Evolutionary conservation across 2,888 invertebrate genomes (phyloP), one percentile per base, ranked within the genome.

Genomic region (Protophormia terraenovae): DNA sequence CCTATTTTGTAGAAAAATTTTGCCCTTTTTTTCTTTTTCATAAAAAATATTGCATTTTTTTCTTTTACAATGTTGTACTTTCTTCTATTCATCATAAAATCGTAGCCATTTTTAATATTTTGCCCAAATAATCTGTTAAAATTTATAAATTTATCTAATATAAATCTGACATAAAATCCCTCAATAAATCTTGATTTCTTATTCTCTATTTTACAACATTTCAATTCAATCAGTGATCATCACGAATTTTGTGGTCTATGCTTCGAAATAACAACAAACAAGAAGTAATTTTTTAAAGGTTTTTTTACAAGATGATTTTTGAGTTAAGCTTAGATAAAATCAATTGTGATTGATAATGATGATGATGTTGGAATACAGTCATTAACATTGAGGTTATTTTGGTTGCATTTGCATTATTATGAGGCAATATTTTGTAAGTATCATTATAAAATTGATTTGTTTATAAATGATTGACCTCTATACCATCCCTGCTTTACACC

Each of bases 341-440:
- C 66, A 45, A 41, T 24, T 62, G 3, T 6, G 24, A 0, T n/a
- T 71, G 16, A 29, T 55, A 16, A 71, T 60, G 19, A 32, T 22
- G 32, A 60, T 60, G 16, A 32, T 58, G 58, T 27, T 27, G 19
- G 14, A 12, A 10, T 29, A 19, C 14, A 58, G 14, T 27, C 45
- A 58, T 69, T 55, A 58, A 27, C 67, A 60, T 27, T 69, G 47
- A 60, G 50, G 60, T 50, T 60, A 35, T 62, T 78, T 78, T 24
- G 60, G 35, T 69, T 60, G 55, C 77, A 77, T 67, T 45, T 69
- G 58, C 67, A 35, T 35, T 47, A 60, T 29, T 67, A 69, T 19
- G 8, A 14, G 14, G 41, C 41, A 64, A 27, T 41, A 64, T 41
- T 24, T n/a, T 29, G 16, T 12, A 14, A 16, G 14, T 38, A 38